These are phyloP conservation scores for Pycnonotus jocosus DNA, from an alignment of 2,113 vertebrate species.

Conservation along the genomic window DNA sequence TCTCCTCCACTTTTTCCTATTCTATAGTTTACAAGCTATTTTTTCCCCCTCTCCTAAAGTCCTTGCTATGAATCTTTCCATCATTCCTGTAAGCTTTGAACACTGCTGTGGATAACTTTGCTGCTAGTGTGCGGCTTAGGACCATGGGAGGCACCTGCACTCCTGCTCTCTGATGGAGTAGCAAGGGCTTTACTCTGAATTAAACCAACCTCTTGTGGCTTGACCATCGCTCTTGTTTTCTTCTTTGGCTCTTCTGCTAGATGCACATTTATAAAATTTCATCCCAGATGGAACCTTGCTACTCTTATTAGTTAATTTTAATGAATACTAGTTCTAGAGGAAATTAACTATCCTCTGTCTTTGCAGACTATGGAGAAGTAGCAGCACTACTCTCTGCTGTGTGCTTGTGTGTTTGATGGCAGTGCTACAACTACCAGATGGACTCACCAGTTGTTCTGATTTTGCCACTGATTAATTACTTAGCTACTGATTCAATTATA, in stretches of 20 bases:
- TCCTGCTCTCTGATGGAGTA: not conserved
- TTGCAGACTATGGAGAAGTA: not conserved
- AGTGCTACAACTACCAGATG: not conserved
- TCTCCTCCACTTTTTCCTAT: not conserved
- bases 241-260: not conserved
- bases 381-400: not conserved
- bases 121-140: not conserved
- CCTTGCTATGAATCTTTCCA: not conserved
- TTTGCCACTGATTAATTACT: not conserved
- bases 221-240: fast-evolving
- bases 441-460: not conserved
- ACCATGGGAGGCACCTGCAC: fast-evolving
- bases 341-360: not conserved
- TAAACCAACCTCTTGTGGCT: not conserved
- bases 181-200: not conserved
- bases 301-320: not conserved
- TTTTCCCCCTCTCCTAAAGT: fast-evolving
- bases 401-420: not conserved
- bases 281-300: not conserved
- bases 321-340: not conserved
- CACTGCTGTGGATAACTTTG: not conserved
- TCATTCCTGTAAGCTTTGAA: not conserved
- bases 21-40: not conserved
- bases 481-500: not conserved
- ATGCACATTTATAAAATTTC: not conserved